Conservation (phyloP, 2,113 vertebrate genomes). For the Chaetura pelagica region DNA sequence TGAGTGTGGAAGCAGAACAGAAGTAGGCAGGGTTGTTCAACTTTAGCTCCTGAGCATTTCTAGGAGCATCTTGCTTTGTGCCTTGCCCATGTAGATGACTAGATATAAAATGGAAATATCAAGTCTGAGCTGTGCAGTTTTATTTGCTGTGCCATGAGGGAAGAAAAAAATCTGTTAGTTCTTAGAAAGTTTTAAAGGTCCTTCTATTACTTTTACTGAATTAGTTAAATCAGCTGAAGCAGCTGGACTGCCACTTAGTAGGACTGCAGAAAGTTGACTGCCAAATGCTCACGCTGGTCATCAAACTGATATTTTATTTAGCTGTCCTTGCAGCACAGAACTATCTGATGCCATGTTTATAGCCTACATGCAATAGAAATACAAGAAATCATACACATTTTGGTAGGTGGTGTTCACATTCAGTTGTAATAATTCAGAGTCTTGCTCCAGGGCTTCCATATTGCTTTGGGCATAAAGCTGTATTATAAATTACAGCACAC, state of each 20-base stretch:
- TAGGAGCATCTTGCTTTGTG: neutral
- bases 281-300: slow-evolving; percentile 64
- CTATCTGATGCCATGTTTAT: slow-evolving; percentile 67
- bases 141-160: neutral
- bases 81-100: neutral
- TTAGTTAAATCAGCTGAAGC: slow-evolving; percentile 12
- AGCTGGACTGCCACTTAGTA: neutral
- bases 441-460: slow-evolving; percentile 78
- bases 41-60: neutral
- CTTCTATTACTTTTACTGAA: neutral
- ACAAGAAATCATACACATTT: slow-evolving; percentile 41
- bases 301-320: slow-evolving; percentile 76
- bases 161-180: neutral
- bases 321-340: slow-evolving; percentile 66
- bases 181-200: neutral
- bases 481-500: slow-evolving; percentile 94
- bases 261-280: slow-evolving; percentile 16
- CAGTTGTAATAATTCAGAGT: slow-evolving; percentile 76
- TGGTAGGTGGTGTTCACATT: slow-evolving; percentile 71
- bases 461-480: slow-evolving; percentile 90
- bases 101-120: neutral
- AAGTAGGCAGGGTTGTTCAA: neutral
- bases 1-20: neutral
- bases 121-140: neutral
- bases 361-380: slow-evolving; percentile 44